Base-by-base conservation (phyloP, 1,140 invertebrate species). In the Hyles vespertilio region DNA sequence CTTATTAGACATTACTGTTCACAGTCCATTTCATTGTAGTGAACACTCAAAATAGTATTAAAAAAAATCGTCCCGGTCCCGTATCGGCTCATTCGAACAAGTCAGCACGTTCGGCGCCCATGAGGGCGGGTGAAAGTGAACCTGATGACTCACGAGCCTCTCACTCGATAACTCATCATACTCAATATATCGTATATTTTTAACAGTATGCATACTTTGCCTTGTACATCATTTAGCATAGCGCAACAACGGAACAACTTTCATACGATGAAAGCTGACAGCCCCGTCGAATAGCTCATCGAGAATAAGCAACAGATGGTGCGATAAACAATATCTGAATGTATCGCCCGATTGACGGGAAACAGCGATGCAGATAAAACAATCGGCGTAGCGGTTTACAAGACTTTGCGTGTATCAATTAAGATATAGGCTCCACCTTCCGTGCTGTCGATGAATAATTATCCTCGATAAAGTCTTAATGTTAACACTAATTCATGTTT, bases 51-150 rank as follows among this genome's bases (percentile, higher is more conserved):
- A 52, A 34, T 52, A 10, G 33, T 7, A 9, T 12, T 34, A 10
- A 32, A 36, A 52, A 52, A 36, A 32, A 10, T 11, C 52, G 22
- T 11, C 11, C 10, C 32, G 9, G n/a, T 56, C 54, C 33, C 8
- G 49, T 50, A 40, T n/a, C 51, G 61, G 54, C 46, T 45, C 52
- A 52, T 63, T 22, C 50, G 12, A 22, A 22, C 22, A 22, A 22
- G 22, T 22, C 36, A 36, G 12, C 51, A 45, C 58, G 50, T 55
- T 61, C 44, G 3, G 36, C 61, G 48, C 63, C 56, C 51, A 51
- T 63, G 63, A 65, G 69, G 63, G 52, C 65, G 67, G 55, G 79
- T 78, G 77, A 83, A 83, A 83, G 80, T 79, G 70, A 79, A 70
- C 59, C 59, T 53, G 59, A 65, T 78, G 78, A 81, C 61, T 78